Base-by-base conservation (phyloP, 1,140 invertebrate genomes). In the Pogonus chalceus region DNA sequence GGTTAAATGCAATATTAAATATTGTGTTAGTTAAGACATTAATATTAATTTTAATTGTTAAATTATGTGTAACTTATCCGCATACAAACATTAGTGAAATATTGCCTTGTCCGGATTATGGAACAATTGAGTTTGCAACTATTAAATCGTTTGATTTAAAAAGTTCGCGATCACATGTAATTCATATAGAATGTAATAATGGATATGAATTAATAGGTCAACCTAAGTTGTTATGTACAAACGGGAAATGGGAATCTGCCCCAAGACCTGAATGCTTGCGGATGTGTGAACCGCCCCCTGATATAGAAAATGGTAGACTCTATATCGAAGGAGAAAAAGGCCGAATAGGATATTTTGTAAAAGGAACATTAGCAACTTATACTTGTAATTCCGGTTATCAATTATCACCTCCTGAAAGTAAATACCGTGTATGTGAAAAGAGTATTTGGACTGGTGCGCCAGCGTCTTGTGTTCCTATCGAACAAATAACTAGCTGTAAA, bases 371-470 rank as follows among this genome's bases (percentile, higher is more conserved):
- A n/a, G 67, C 61, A 1, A 66, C 55, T 7, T 71, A 70, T 56
- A 35, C 52, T 7, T 71, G 69, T 56, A 55, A 49, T 35, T 49
- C 54, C 47, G 65, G 64, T 10, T 71, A 56, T 56, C 31, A 57
- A 35, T 57, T 71, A 20, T 39, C 47, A 10, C 67, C 68, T 21
- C 18, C 53, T 2, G 57, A 59, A 31, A 67, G 65, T 51, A 56
- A 62, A 48, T 59, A 62, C 52, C 52, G 66, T 21, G 62, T 64
- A 9, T 71, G 69, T 56, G 60, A 65, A 52, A 63, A 68, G 37
- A 68, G 68, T 10, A 58, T 61, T 43, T 71, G 69, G 69, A 66
- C 64, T 21, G 69, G 69, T 10, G 37, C 54, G 2, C 53, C 56
- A 49, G 67, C 60, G 14, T 58, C 39, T 20, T 70, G 67, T 62